A percentile compares a stretch with the other conserved stretches of the same genome.
Conservation (phyloP, 2,888 invertebrate species). For the Temnothorax unifasciatus region DNA sequence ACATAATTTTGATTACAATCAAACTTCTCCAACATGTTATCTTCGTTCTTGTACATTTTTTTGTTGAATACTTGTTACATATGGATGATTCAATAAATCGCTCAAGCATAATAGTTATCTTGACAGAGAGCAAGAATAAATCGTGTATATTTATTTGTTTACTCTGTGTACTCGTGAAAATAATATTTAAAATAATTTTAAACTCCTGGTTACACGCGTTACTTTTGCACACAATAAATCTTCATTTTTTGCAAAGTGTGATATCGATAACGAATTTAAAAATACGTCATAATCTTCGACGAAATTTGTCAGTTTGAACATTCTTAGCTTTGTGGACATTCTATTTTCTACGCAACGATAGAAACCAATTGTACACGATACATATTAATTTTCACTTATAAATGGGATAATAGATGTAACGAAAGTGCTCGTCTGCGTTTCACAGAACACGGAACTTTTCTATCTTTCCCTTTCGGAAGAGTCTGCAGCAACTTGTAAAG, state of each 20-base stretch:
- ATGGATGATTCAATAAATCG: not conserved
- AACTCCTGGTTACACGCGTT: not conserved
- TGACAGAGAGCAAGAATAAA: not conserved
- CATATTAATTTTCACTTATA: constrained; percentile 66
- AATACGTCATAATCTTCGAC: not conserved
- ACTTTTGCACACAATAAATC: constrained; percentile 3
- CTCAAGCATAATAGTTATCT: not conserved
- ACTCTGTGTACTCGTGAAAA: not conserved
- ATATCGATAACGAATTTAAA: constrained; percentile 1
- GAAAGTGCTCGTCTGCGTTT: constrained; percentile 58
- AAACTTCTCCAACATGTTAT: too few species aligned
- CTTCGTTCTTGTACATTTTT: too few species aligned
- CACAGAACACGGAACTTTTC: constrained; percentile 66
- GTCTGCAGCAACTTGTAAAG: constrained; percentile 78
- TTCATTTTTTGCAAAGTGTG: constrained; percentile 10
- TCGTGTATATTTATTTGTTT: constrained; percentile 8
- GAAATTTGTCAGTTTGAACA: not conserved
- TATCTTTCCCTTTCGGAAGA: constrained; percentile 79
- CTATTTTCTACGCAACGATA: not conserved
- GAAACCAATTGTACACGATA: constrained; percentile 59
- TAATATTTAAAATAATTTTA: constrained; percentile 21
- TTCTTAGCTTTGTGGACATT: not conserved
- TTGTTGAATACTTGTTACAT: not conserved
- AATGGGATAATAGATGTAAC: constrained; percentile 44
- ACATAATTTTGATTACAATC: too few species aligned